Percentiles rank a stretch among this genome's conserved stretches.
Conservation (phyloP, 2,888 invertebrate species). For the Metacarcinus magister region DNA sequence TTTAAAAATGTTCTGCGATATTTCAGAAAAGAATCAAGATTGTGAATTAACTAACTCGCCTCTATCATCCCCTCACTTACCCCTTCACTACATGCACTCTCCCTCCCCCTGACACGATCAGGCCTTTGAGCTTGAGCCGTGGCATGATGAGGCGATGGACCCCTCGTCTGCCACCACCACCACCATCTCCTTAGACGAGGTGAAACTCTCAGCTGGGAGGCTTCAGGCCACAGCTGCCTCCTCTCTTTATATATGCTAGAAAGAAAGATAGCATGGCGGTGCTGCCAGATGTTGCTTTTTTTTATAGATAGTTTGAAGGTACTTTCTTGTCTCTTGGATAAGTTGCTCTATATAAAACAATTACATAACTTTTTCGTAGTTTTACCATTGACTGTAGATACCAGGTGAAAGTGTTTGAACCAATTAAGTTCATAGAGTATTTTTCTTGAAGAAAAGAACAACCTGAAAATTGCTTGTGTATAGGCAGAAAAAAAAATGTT, state of each 20-base stretch:
- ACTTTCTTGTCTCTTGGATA: slow-evolving; percentile 19
- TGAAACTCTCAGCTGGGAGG: slow-evolving; percentile 50
- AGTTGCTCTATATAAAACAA: neutral
- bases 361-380: neutral
- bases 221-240: neutral
- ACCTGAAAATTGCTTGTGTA: neutral
- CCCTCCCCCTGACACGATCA: slow-evolving; percentile 28
- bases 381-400: neutral
- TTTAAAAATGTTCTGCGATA: neutral
- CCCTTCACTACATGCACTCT: neutral
- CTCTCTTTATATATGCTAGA: slow-evolving; percentile 51
- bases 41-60: neutral
- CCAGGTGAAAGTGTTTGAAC: neutral
- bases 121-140: slow-evolving; percentile 76
- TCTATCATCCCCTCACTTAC: neutral
- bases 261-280: slow-evolving; percentile 31
- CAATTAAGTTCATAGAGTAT: neutral
- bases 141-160: slow-evolving; percentile 73
- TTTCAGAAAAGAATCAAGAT: neutral
- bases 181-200: slow-evolving; percentile 72
- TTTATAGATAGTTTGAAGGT: slow-evolving; percentile 6
- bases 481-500: neutral
- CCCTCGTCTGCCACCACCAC: slow-evolving; percentile 69
- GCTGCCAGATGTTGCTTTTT: slow-evolving; percentile 35
- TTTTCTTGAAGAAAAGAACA: neutral